These are phyloP conservation scores for Discoglossus pictus DNA, from an alignment of 2,797 vertebrate species.

Conservation along the genomic window DNA sequence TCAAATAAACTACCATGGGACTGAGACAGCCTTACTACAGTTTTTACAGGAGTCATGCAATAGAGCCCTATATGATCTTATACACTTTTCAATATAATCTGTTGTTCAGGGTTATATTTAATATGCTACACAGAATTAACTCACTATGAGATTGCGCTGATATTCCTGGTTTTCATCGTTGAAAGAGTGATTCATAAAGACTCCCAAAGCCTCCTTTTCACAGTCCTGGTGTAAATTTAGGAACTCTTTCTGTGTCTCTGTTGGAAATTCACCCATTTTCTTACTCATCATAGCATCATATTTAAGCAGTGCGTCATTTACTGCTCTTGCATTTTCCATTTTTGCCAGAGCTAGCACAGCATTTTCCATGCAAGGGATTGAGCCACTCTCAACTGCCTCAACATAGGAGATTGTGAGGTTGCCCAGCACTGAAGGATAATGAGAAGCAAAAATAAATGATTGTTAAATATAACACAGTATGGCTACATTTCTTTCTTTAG, in stretches of 20 bases:
- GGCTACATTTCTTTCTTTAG: too few species aligned
- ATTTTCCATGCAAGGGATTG: slow-evolving; percentile 64
- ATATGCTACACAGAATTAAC: not conserved
- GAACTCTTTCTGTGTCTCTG: slow-evolving; percentile 52
- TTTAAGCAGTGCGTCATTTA: slow-evolving; percentile 54
- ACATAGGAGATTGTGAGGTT: slow-evolving; percentile 60
- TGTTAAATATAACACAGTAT: too few species aligned
- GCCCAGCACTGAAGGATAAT: slow-evolving; percentile 57
- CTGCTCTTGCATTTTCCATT: slow-evolving; percentile 57
- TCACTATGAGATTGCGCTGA: slow-evolving; percentile 54
- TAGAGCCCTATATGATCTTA: too few species aligned
- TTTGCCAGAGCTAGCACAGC: slow-evolving; percentile 59
- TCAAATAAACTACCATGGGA: too few species aligned
- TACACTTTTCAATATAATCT: too few species aligned
- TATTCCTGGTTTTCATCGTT: too few species aligned
- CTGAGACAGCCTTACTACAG: too few species aligned
- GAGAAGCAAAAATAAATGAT: too few species aligned
- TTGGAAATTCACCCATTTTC: slow-evolving; percentile 50
- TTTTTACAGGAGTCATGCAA: too few species aligned
- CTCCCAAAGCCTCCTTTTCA: slow-evolving; percentile 53
- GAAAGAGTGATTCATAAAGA: slow-evolving; percentile 55
- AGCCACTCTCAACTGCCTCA: slow-evolving; percentile 59
- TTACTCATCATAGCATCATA: slow-evolving; percentile 39
- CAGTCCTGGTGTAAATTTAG: slow-evolving; percentile 54
- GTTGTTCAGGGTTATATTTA: too few species aligned